A percentile compares a stretch with the other conserved stretches of the same genome.
Evolutionary conservation across 2,888 invertebrate genomes (phyloP).

Genomic region (Bibio marci): DNA sequence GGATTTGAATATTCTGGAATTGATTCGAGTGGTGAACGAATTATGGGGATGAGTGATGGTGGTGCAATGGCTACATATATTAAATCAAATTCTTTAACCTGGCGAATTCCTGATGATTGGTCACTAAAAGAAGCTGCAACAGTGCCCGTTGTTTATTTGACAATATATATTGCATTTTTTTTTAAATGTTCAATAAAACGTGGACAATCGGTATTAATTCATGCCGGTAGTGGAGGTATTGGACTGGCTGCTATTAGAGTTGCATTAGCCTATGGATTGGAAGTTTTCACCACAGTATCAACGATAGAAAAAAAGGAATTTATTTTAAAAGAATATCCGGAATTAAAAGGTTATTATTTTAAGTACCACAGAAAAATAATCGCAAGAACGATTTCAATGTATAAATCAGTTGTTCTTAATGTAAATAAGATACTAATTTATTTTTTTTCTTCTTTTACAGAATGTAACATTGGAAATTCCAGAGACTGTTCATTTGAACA

Average conservation of each 20-base stretch:
- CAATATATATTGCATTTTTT: slow-evolving; percentile 38
- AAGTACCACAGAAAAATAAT: too few relatives aligned
- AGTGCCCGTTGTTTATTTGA: slow-evolving; percentile 62
- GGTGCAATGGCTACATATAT: slow-evolving; percentile 36
- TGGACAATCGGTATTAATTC: slow-evolving; percentile 32
- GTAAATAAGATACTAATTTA: too few relatives aligned
- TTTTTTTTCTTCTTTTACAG: too few relatives aligned
- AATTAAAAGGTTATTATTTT: slow-evolving; percentile 32
- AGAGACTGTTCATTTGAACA: slow-evolving; percentile 74
- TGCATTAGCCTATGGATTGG: slow-evolving; percentile 44
- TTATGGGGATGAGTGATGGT: slow-evolving; percentile 42
- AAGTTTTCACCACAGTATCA: slow-evolving; percentile 53
- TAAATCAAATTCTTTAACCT: background rate
- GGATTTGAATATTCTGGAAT: slow-evolving; percentile 54
- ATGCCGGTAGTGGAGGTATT: slow-evolving; percentile 51
- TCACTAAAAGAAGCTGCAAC: slow-evolving; percentile 58
- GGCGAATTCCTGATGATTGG: too few relatives aligned
- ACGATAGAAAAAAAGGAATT: slow-evolving; percentile 41
- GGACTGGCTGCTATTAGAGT: slow-evolving; percentile 65
- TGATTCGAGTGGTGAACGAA: slow-evolving; percentile 36
- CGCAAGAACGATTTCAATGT: too few relatives aligned
- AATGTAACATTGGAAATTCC: slow-evolving; percentile 61
- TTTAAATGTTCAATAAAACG: slow-evolving; percentile 19
- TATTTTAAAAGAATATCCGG: slow-evolving; percentile 33
- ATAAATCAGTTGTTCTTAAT: too few relatives aligned